Conservation (phyloP, 2,113 vertebrate species). For the Coreoperca whiteheadi region DNA sequence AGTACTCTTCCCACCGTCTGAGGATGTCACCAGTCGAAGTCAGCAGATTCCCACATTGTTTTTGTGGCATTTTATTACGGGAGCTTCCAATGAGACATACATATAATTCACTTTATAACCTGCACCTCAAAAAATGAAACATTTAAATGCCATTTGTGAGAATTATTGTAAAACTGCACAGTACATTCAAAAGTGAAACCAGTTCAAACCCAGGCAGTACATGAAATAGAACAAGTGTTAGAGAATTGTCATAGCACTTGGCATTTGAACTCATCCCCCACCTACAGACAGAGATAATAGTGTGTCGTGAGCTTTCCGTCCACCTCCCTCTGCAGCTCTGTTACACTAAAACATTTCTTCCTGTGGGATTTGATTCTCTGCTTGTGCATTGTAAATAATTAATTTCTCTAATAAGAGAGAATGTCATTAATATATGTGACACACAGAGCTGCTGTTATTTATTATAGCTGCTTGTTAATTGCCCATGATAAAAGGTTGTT, state of each 20-base stretch:
- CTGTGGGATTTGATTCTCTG: conserved; percentile 27
- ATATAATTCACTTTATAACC: background rate
- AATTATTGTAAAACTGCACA: conserved; percentile 4
- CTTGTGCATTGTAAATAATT: conserved; percentile 52
- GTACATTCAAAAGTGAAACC: background rate
- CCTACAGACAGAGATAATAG: conserved; percentile 20
- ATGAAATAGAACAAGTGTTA: conserved; percentile 8
- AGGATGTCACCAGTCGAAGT: no score
- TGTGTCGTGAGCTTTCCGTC: conserved; percentile 6
- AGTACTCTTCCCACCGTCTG: no score
- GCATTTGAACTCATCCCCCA: conserved; percentile 15
- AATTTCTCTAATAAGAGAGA: conserved; percentile 51
- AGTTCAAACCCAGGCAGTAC: background rate
- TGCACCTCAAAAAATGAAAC: conserved; percentile 3
- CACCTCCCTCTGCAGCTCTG: conserved; percentile 1
- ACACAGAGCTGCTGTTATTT: conserved; percentile 59
- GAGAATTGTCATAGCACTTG: conserved; percentile 2
- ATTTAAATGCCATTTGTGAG: conserved; percentile 18
- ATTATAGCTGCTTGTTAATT: conserved; percentile 62
- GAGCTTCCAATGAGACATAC: background rate
- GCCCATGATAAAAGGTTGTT: conserved; percentile 70
- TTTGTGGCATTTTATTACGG: background rate
- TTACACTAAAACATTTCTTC: conserved; percentile 13
- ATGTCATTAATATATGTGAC: conserved; percentile 70
- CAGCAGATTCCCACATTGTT: no score